Percentiles rank a stretch among this genome's conserved stretches.
phyloP scores from a whole-genome alignment of 2,113 vertebrate species.

The Notothenia rossii region DNA sequence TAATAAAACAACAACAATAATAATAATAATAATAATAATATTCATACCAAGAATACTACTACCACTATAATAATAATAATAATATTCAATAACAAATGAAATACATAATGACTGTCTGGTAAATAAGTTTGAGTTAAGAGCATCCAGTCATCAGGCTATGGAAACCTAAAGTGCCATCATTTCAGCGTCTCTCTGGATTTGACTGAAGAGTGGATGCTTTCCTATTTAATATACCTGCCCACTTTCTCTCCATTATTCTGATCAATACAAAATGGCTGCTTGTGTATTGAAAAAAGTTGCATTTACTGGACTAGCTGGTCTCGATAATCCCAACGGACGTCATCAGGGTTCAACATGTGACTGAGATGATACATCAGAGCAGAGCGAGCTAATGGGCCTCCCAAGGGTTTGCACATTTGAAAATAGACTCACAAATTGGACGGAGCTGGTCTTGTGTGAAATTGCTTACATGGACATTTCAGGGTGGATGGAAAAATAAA shows the following conservation, averaged over 20 bases:
- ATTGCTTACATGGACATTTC: constrained; percentile 29
- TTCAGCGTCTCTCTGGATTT: constrained; percentile 4
- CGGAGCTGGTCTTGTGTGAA: constrained; percentile 40
- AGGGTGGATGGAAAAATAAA: neutral
- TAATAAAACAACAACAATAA: too few species aligned
- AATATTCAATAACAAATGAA: too few species aligned
- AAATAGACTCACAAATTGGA: constrained; percentile 62
- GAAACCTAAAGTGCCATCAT: constrained; percentile 14
- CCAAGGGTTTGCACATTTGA: constrained; percentile 39
- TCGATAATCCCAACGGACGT: constrained; percentile 26
- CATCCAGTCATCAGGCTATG: neutral
- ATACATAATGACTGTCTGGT: constrained; percentile 35
- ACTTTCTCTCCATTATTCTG: constrained; percentile 22
- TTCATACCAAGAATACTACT: too few species aligned
- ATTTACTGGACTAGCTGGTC: constrained; percentile 17
- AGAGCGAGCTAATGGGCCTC: constrained; percentile 46
- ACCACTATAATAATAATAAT: too few species aligned
- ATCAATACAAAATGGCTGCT: constrained; percentile 12
- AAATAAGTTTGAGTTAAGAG: constrained; percentile 18
- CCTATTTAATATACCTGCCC: constrained; percentile 18
- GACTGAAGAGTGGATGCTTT: constrained; percentile 4
- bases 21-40: too few species aligned
- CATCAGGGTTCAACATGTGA: constrained; percentile 40
- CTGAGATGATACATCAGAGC: constrained; percentile 40
- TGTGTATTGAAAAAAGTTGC: constrained; percentile 1